Conservation (phyloP, 2,888 invertebrate genomes). For the Drepana falcataria region DNA sequence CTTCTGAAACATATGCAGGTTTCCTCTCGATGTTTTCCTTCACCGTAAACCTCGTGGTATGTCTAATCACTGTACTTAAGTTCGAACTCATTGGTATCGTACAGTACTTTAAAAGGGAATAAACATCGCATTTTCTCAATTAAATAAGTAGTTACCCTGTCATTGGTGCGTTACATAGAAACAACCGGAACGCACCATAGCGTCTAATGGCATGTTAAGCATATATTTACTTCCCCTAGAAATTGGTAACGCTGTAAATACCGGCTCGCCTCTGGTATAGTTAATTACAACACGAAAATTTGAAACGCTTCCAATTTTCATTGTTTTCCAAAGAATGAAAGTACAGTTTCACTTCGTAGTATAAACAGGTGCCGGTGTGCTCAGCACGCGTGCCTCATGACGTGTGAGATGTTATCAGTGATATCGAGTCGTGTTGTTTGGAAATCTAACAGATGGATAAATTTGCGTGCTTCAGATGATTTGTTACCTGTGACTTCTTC, state of each 20-base stretch:
- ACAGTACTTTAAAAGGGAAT: no score
- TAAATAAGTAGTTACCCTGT: neutral
- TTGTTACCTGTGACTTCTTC: no score
- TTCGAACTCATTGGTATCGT: no score
- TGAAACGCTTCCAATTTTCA: constrained; percentile 52
- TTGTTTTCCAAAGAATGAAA: constrained; percentile 50
- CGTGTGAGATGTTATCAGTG: neutral
- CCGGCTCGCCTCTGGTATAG: constrained; percentile 26
- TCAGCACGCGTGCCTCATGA: neutral
- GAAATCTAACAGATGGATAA: no score
- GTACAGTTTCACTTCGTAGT: constrained; percentile 47
- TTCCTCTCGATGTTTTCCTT: no score
- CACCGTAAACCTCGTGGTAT: no score
- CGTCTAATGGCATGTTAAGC: neutral
- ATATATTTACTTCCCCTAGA: neutral
- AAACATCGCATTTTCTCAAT: no score
- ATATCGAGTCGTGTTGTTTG: no score
- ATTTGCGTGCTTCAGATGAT: no score
- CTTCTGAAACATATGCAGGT: no score
- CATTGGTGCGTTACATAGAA: neutral
- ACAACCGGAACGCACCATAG: neutral
- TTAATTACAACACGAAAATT: constrained; percentile 25
- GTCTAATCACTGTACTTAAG: no score
- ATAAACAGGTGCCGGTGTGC: constrained; percentile 5
- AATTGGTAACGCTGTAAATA: neutral